Base-by-base conservation (phyloP, 1,140 invertebrate genomes). In the Campoletis sonorensis region DNA sequence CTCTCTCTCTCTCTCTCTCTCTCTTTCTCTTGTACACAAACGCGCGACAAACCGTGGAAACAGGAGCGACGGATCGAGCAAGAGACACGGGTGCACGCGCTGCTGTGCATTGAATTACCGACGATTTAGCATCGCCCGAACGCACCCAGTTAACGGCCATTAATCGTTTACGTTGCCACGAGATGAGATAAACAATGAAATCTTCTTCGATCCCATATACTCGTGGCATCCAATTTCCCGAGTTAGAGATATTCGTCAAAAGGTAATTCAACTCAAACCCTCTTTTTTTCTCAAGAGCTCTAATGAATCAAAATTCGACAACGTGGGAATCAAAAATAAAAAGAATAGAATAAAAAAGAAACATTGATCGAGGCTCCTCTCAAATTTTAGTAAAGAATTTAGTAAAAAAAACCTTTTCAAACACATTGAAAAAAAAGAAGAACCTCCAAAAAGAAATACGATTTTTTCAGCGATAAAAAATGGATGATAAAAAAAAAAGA, bases 101-200 rank as follows among this genome's bases (percentile, higher is more conserved):
- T 71, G 79, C 72, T 83, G 81, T 37, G 81, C 81, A 84, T 82
- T 82, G 83, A 84, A 84, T 84, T 84, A 84, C 83, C 79, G 83
- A 78, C 73, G 81, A 82, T 84, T 84, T 82, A 82, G 75, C 61
- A 54, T 77, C 71, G 79, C 79, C 67, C 49, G 79, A 37, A 79
- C 83, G 81, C 54, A 82, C 82, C 73, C 68, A 80, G 83, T 84
- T 84, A 84, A 79, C 83, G 64, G 58, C 81, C 81, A 81, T 82
- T 84, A 81, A 84, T 84, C 81, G 83, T 82, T 84, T 76, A 82
- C 83, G 83, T 11, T 13, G 40, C 40, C 40, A 45, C 40, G 40
- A 45, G 40, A 45, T 45, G 40, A 45, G 40, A 45, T 45, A 45
- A 45, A 45, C 40, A 45, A 45, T 45, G 40, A 33, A 33, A 70